These are phyloP conservation scores for Patella ulyssiponensis DNA, from an alignment of 2,888 invertebrate species.

Conservation along the genomic window DNA sequence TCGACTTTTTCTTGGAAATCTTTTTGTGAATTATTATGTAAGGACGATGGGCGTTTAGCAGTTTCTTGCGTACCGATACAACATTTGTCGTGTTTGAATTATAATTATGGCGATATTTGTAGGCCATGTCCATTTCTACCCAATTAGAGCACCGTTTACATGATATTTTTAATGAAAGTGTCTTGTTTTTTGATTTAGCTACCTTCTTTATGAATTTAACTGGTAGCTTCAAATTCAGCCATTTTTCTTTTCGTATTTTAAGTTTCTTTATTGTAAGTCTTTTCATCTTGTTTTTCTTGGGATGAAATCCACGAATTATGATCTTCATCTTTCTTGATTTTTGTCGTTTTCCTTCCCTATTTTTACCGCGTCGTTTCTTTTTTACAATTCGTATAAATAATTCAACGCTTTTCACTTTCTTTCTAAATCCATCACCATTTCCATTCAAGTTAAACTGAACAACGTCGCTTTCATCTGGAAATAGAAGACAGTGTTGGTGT, in stretches of 20 bases:
- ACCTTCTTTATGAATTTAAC: not conserved
- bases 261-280: not conserved
- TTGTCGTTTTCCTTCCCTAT: not conserved
- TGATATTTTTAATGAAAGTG: not conserved
- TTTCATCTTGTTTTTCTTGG: not conserved
- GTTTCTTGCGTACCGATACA: not conserved
- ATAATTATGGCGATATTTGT: not conserved
- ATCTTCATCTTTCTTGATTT: not conserved
- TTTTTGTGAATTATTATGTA: not conserved
- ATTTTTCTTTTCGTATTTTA: not conserved
- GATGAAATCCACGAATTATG: not conserved
- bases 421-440: not conserved
- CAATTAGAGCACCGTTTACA: not conserved
- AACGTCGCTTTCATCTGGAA: not conserved
- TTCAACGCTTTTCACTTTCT: not conserved
- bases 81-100: not conserved
- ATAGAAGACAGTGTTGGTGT: not conserved
- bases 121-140: not conserved
- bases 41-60: not conserved
- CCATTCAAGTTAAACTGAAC: not conserved
- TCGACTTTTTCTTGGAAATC: not conserved
- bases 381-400: not conserved
- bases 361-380: not conserved
- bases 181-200: not conserved
- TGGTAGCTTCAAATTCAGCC: constrained; percentile 4